Base-by-base conservation (phyloP, 2,888 invertebrate genomes). In the Platypus cylindrus region DNA sequence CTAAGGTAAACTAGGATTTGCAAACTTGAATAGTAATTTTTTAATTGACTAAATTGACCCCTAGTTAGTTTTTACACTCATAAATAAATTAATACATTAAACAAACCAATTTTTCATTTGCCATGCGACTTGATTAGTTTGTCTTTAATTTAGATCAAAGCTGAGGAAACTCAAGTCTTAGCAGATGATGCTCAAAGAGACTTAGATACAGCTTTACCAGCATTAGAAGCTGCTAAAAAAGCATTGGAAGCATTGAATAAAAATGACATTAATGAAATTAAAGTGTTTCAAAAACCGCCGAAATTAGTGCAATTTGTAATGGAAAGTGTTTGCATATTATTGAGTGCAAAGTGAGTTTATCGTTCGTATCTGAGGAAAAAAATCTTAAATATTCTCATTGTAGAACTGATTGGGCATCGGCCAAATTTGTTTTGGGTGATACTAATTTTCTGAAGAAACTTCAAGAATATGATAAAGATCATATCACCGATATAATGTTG, bases 281-380 rank as follows among this genome's bases (percentile, higher is more conserved):
- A 83, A 52, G 87, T 85, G 0, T 90, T 90, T 55, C 78, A 79
- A 46, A 86, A 87, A 51, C 91, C 91, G 0, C 91, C 93, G 0
- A 71, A 75, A 12, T 63, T 91, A 5, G 90, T 93, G 4, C 75
- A 77, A 41, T 85, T 84, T 47, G 90, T 90, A 3, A 86, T 93
- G 87, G 91, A 93, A 60, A 80, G 90, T 5, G 82, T 93, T 7
- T 87, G 87, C 59, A 72, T 90, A 41, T 66, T 93, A 0, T 60
- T 91, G 5, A 79, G 78, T 3, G 70, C 74, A 37, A 90, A 90
- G 87, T 86, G 60, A 63, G 40, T 38, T n/a, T 17, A 20, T 30
- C n/a, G n/a, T n/a, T n/a, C n/a, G n/a, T n/a, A n/a, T n/a, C n/a
- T n/a, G n/a, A n/a, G n/a, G n/a, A n/a, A n/a, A n/a, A n/a, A n/a